These are phyloP conservation scores for Glossophaga mutica DNA, from an alignment of 2,797 vertebrate genomes.

Conservation along the genomic window DNA sequence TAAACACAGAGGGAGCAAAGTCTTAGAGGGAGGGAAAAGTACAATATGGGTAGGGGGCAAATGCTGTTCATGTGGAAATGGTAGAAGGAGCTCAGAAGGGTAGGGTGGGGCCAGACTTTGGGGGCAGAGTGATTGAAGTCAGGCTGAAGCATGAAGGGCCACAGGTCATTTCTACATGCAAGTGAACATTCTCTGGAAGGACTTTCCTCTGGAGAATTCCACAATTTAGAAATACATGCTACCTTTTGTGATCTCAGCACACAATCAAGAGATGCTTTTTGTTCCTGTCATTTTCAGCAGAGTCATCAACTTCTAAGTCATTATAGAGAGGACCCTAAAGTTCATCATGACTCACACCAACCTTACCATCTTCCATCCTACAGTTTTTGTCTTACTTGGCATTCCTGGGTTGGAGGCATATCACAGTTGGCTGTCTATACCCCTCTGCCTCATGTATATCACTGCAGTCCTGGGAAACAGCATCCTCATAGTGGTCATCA, in stretches of 20 bases:
- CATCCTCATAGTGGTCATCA: conserved; percentile 52
- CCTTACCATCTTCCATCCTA: conserved; percentile 46
- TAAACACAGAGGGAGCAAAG: not conserved
- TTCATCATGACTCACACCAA: conserved; percentile 37
- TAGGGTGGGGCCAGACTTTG: not conserved
- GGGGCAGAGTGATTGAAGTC: not conserved
- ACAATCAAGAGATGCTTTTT: conserved; percentile 8
- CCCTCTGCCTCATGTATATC: conserved; percentile 59
- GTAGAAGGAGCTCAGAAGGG: not conserved
- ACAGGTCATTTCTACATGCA: not conserved
- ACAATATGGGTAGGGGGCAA: not conserved
- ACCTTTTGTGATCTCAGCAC: not conserved
- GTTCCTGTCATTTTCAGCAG: conserved; percentile 14
- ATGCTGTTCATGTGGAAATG: not conserved
- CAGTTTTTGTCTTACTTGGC: conserved; percentile 54
- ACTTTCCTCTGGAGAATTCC: not conserved
- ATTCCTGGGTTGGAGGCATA: conserved; percentile 63
- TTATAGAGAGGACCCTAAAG: not conserved
- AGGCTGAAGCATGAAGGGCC: not conserved
- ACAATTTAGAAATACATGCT: not conserved
- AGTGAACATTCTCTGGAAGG: not conserved
- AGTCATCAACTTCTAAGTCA: not conserved
- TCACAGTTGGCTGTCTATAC: conserved; percentile 53
- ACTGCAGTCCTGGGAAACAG: conserved; percentile 62
- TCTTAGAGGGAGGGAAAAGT: not conserved